Evolutionary conservation across 2,797 vertebrate genomes (phyloP).

Genomic region (Cheirogaleus major): DNA sequence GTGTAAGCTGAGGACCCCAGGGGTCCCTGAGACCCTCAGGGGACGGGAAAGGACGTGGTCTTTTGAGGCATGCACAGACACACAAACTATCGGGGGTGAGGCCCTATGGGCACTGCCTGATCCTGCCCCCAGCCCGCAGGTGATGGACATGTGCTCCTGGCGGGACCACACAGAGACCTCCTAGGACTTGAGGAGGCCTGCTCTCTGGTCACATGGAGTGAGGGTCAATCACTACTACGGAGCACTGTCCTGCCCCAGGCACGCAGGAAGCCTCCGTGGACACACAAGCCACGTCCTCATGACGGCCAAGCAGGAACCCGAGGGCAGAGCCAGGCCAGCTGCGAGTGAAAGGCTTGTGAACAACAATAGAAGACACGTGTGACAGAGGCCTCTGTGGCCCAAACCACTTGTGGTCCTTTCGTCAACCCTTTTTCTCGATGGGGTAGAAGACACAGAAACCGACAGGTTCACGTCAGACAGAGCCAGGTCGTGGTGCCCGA

Average conservation of each 20-base stretch:
- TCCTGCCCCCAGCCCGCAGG: background rate
- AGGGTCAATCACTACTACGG: background rate
- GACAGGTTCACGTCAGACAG: background rate
- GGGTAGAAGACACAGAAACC: background rate
- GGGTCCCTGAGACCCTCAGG: background rate
- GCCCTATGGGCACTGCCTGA: rapidly evolving
- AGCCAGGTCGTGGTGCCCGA: no score
- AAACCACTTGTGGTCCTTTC: background rate
- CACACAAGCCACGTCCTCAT: background rate
- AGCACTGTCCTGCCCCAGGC: background rate
- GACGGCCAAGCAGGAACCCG: background rate
- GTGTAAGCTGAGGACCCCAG: no score
- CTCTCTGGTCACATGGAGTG: background rate
- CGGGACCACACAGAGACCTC: background rate
- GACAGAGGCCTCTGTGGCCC: background rate
- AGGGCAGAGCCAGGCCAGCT: background rate
- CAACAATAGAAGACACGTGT: background rate
- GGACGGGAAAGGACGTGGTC: background rate
- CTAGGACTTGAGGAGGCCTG: background rate
- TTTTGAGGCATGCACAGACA: background rate
- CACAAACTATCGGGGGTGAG: rapidly evolving
- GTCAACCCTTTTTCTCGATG: background rate
- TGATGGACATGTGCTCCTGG: background rate
- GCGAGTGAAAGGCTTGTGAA: background rate
- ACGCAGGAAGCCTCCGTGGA: background rate